Base-by-base conservation (phyloP, 2,797 vertebrate genomes). In the Cygnus olor region DNA sequence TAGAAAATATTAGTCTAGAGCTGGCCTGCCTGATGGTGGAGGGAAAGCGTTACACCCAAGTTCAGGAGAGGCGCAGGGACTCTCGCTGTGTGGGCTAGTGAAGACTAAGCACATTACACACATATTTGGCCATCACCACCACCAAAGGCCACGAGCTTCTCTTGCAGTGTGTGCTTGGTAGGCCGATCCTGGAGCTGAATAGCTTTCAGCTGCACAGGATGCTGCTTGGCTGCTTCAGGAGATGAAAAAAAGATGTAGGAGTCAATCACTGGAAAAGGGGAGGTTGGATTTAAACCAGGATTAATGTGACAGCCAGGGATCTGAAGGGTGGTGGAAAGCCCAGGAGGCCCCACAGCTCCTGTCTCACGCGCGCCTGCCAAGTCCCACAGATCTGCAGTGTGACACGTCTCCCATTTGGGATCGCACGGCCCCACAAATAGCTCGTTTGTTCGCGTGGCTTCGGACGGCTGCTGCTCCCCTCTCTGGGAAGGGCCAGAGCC, bases 51-150 rank as follows among this genome's bases (percentile, higher is more conserved):
- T 93, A 92, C 64, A 0, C 95, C 86, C 95, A 85, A 78, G 88
- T 94, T 95, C 93, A 87, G 89, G 91, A 91, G 88, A 94, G 84
- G 85, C 92, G 92, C 94, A 49, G 94, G 91, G 92, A 85, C 60
- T 91, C 95, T 96, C 40, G 10, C 87, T 97, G 97, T 96, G 97
- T 97, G 97, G 97, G 96, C 96, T 93, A 80, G 36, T 44, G 86
- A 80, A 88, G 87, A 47, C 78, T 78, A 53, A 95, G 91, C 85
- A 82, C 92, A 95, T 96, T 95, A 93, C 95, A 96, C 82, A 93
- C 95, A 97, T 95, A 82, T 69, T 97, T 97, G 96, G 96, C 96
- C 93, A 93, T 74, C 88, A 72, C 11, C 94, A 88, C 71, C 88
- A 88, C 60, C 53, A 95, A 96, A 92, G 79, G 83, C 94, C 88